phyloP scores from a whole-genome alignment of 2,113 vertebrate species.

The Corvus hawaiiensis region DNA sequence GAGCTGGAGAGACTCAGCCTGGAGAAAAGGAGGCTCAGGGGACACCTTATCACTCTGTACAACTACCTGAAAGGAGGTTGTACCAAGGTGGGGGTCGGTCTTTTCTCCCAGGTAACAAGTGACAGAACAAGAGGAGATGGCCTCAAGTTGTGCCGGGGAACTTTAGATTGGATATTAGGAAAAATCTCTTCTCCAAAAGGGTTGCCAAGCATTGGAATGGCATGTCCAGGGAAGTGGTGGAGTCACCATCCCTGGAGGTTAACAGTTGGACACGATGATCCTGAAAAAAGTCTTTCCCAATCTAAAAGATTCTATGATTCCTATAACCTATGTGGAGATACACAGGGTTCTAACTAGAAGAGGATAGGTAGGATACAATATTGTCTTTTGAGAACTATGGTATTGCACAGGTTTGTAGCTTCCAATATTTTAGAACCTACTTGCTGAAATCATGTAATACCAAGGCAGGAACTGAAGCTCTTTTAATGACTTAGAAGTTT shows the following conservation, averaged over 20 bases:
- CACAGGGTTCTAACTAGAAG: neutral
- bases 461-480: neutral
- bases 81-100: accelerated
- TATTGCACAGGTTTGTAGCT: neutral
- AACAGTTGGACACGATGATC: neutral
- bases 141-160: neutral
- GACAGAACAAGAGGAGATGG: neutral
- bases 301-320: neutral
- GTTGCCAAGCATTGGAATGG: neutral
- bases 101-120: neutral
- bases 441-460: neutral
- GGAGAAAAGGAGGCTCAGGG: neutral
- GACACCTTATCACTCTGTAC: neutral
- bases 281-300: neutral
- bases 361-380: neutral
- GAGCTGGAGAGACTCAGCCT: neutral
- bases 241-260: neutral
- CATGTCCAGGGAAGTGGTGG: neutral
- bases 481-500: neutral
- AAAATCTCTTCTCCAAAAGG: neutral
- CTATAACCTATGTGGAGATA: neutral
- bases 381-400: neutral
- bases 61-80: neutral
- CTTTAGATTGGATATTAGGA: neutral
- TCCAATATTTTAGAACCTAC: neutral